A percentile compares a stretch with the other conserved stretches of the same genome.
Evolutionary conservation across 2,888 invertebrate genomes (phyloP).

Genomic region (Xanthia icteritia): DNA sequence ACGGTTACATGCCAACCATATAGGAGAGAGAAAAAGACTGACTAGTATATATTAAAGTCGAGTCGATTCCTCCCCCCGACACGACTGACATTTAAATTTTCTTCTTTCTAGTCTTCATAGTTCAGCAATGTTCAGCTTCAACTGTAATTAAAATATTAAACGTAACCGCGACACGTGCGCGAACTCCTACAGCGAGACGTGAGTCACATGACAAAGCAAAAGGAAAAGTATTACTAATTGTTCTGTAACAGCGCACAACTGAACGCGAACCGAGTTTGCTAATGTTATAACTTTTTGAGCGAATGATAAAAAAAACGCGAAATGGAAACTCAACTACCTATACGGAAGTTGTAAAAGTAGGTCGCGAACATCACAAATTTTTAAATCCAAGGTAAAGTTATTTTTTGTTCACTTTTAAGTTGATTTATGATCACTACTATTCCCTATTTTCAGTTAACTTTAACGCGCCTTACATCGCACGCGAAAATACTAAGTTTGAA

Average conservation of each 20-base stretch:
- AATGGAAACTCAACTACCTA: conserved; percentile 77
- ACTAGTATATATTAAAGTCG: conserved; percentile 90
- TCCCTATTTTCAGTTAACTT: conserved; percentile 65
- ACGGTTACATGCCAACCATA: conserved; percentile 89
- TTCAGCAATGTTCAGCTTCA: conserved; percentile 67
- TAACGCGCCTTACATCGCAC: conserved; percentile 65
- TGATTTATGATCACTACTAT: conserved; percentile 73
- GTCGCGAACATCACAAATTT: conserved; percentile 82
- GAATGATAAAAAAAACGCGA: conserved; percentile 73
- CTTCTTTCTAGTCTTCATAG: conserved; percentile 70
- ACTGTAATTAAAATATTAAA: conserved; percentile 74
- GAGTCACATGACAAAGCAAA: conserved; percentile 78
- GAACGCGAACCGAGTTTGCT: conserved; percentile 63
- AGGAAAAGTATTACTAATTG: conserved; percentile 75
- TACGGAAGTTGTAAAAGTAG: conserved; percentile 87
- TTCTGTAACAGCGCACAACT: conserved; percentile 66
- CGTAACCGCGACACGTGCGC: conserved; percentile 64
- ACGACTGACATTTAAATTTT: conserved; percentile 80
- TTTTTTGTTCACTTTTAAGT: conserved; percentile 74
- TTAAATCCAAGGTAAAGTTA: conserved; percentile 60
- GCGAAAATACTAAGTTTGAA: conserved; percentile 72
- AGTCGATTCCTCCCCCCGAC: conserved; percentile 93
- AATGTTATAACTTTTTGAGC: conserved; percentile 58
- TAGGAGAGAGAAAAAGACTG: conserved; percentile 96
- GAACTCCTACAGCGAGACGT: conserved; percentile 60